Evolutionary conservation across 2,113 vertebrate species (phyloP), one percentile per base, ranked within the genome.

Genomic region (Brachyhypopomus gauderio): DNA sequence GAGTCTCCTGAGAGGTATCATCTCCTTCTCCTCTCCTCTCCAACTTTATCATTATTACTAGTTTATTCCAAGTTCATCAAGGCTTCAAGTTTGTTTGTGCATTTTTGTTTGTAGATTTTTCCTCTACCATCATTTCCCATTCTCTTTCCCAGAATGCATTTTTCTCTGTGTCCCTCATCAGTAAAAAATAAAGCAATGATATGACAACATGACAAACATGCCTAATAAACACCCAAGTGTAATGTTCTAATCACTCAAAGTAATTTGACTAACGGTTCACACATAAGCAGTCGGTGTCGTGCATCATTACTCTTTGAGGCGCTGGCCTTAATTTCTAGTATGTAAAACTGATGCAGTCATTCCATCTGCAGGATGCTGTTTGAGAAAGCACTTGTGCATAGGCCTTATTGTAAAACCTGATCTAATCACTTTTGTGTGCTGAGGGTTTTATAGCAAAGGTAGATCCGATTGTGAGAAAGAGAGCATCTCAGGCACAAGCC

Each of bases 1-100:
- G 52, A 38, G 59, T 78, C 83, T 78, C 82, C 23, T 14, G 59
- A 79, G 85, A 88, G 74, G 75, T 63, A 45, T 30, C 76, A 78
- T 70, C 45, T 75, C 20, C 66, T 55, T 56, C 30, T 34, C 64
- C 63, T 22, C 76, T 45, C 82, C 45, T 66, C 48, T 80, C 72
- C 71, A 34, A 52, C 45, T 67, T 34, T 16, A 17, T 34, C 30
- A 14, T 52, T 14, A 52, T 52, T 12, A 52, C 12, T 52, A 52
- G 45, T 52, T 52, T 52, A 52, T 52, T 52, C 45, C 12, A 52
- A 52, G 12, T 52, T 52, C 12, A 52, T 14, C 45, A 52, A 5
- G 41, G 41, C 7, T 56, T 77, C 27, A 64, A 19, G 2, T 5
- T 34, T 27, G 12, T 25, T 11, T 63, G 8, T 14, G 14, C 22